A percentile compares a stretch with the other conserved stretches of the same genome.
Evolutionary conservation across 2,797 vertebrate genomes (phyloP).

Genomic region (Tinamus major): DNA sequence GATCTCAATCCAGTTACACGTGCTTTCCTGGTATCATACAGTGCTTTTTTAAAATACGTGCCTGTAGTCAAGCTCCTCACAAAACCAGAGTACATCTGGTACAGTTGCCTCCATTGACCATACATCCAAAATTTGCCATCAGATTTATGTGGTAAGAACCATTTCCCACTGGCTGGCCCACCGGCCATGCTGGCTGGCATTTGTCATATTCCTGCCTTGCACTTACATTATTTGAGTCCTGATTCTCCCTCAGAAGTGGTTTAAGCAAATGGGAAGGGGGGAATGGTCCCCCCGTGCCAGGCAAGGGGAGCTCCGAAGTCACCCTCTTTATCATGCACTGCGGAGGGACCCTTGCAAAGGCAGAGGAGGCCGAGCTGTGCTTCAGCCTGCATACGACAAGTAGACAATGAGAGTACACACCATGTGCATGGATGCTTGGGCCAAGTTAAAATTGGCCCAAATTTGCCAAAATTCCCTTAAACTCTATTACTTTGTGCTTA

Average conservation of each 20-base stretch:
- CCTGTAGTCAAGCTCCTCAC: constrained; percentile 8
- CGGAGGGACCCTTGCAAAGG: not conserved
- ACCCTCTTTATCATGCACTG: not conserved
- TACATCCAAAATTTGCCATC: constrained; percentile 38
- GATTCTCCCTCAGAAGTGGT: not conserved
- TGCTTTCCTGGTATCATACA: not conserved
- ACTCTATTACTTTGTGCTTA: not conserved
- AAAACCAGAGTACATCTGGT: not conserved
- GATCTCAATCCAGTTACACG: constrained; percentile 34
- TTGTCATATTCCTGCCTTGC: constrained; percentile 40
- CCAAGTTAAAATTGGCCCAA: not conserved
- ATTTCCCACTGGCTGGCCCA: constrained; percentile 1
- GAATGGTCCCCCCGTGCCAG: not conserved
- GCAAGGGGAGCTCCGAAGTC: not conserved
- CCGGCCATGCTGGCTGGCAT: constrained; percentile 22
- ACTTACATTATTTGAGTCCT: constrained; percentile 23
- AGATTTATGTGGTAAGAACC: constrained; percentile 51
- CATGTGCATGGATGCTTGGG: not conserved
- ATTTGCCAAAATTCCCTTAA: not conserved
- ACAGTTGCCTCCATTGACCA: constrained; percentile 53
- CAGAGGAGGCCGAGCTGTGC: not conserved
- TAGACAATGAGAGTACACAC: rapidly evolving
- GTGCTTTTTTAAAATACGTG: constrained; percentile 14
- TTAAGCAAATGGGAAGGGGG: constrained; percentile 32
- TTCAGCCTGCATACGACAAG: rapidly evolving